Percentiles rank a stretch among this genome's conserved stretches.
Conservation (phyloP, 2,797 vertebrate genomes). For the Anomalospiza imberbis region DNA sequence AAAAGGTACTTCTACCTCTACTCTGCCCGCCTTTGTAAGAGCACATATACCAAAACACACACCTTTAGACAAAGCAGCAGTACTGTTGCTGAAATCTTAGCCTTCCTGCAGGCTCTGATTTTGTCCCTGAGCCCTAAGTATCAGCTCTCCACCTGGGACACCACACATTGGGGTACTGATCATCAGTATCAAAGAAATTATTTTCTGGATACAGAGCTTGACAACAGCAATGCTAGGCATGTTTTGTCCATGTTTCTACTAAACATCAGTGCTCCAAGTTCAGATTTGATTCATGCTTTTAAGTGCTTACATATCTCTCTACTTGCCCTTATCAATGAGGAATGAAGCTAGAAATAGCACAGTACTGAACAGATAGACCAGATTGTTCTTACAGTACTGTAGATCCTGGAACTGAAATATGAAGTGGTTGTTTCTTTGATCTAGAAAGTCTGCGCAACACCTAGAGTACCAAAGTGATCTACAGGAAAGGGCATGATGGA, state of each 20-base stretch:
- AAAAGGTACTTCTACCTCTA: background rate
- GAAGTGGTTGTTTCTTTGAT: conserved; percentile 11
- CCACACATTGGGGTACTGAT: background rate
- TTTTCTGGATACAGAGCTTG: background rate
- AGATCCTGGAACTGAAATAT: background rate
- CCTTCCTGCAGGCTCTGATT: background rate
- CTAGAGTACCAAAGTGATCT: background rate
- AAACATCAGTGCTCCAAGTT: background rate
- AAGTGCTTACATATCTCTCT: background rate
- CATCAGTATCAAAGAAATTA: background rate
- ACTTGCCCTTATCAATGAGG: background rate
- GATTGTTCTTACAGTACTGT: background rate
- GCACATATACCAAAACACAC: background rate
- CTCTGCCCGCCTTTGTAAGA: background rate
- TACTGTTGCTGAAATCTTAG: background rate
- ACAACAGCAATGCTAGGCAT: background rate
- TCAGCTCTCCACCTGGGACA: background rate
- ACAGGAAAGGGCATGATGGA: background rate
- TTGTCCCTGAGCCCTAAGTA: background rate
- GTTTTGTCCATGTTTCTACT: background rate
- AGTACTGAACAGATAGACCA: background rate
- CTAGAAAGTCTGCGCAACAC: conserved; percentile 20
- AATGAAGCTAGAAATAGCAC: background rate
- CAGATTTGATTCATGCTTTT: background rate
- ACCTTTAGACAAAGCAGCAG: background rate